Percentiles rank a stretch among this genome's conserved stretches.
phyloP scores from a whole-genome alignment of 2,113 vertebrate genomes.

The Cercocebus atys region DNA sequence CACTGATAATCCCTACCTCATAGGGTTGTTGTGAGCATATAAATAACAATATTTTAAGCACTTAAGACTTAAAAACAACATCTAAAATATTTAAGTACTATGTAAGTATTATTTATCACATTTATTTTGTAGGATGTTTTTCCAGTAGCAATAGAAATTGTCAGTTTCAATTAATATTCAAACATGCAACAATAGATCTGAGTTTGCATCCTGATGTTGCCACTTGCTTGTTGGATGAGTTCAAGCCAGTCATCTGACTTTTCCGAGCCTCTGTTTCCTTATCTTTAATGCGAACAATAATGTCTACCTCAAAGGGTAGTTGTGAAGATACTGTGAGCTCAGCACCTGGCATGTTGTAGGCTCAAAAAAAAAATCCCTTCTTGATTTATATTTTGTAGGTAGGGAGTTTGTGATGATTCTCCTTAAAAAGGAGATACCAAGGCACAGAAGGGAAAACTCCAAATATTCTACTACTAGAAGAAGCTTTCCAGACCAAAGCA shows the following conservation, averaged over 20 bases:
- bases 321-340: neutral
- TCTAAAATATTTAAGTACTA: neutral
- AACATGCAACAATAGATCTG: neutral
- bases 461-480: neutral
- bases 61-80: neutral
- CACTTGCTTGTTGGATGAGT: neutral
- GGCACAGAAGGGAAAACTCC: neutral
- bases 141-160: neutral
- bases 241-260: neutral
- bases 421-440: neutral
- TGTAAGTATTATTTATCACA: neutral
- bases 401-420: neutral
- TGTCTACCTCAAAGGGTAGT: neutral
- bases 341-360: neutral
- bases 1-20: neutral
- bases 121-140: neutral
- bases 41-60: neutral
- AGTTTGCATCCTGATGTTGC: neutral
- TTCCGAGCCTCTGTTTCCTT: neutral
- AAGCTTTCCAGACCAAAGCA: neutral
- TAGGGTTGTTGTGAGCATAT: neutral
- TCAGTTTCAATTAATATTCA: neutral
- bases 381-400: neutral
- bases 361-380: neutral
- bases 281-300: neutral